These are phyloP conservation scores for Acanthosepion lycidas DNA, from an alignment of 2,888 invertebrate genomes.

Conservation along the genomic window DNA sequence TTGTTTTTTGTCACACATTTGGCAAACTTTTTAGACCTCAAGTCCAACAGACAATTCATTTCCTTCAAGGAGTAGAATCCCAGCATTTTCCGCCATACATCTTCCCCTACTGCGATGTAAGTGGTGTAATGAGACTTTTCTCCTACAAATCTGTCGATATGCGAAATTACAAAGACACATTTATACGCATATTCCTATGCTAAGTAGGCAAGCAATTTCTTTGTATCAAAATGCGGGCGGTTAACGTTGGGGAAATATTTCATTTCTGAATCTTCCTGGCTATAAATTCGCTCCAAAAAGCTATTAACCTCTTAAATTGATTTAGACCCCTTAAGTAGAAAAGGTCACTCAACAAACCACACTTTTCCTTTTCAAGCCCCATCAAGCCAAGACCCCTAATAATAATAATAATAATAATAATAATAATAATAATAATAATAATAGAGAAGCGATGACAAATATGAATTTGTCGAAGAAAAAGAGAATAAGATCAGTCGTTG, in stretches of 20 bases:
- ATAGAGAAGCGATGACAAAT: too few species aligned
- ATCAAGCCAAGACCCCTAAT: too few species aligned
- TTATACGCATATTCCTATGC: background rate
- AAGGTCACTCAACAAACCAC: background rate
- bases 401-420: too few species aligned
- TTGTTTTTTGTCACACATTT: conserved; percentile 33
- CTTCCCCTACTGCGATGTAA: background rate
- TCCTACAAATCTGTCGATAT: background rate
- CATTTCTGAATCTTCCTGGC: background rate
- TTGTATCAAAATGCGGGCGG: too few species aligned
- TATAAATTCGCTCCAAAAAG: background rate
- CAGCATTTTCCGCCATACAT: background rate
- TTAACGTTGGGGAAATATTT: background rate
- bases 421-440: too few species aligned
- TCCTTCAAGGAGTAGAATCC: background rate
- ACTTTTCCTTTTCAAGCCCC: background rate
- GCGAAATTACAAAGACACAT: background rate
- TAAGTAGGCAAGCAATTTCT: too few species aligned
- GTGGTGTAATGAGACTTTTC: background rate
- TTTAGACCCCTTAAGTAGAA: background rate
- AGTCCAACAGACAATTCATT: conserved; percentile 8
- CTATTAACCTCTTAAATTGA: conserved; percentile 17
- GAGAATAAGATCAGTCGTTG: too few species aligned
- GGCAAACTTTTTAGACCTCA: background rate
- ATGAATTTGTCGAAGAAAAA: too few species aligned